Percentiles rank a stretch among this genome's conserved stretches.
phyloP scores from a whole-genome alignment of 2,113 vertebrate genomes.

The Scomber scombrus region DNA sequence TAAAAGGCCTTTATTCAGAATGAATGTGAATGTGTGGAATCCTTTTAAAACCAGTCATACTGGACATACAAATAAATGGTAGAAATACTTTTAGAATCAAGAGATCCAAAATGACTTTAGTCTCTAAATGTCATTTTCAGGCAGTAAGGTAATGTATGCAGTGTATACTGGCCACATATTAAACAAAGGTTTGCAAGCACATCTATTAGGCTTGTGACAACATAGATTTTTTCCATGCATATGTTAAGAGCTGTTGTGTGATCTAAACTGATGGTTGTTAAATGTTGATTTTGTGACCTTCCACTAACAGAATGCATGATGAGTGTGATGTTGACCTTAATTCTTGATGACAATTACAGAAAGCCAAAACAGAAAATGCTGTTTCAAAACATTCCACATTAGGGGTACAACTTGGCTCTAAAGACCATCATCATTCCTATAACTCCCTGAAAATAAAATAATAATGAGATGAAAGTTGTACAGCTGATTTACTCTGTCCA shows the following conservation, averaged over 20 bases:
- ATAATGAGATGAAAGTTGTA: background rate
- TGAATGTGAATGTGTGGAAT: slow-evolving; percentile 9
- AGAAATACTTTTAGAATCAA: slow-evolving; percentile 37
- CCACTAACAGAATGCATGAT: background rate
- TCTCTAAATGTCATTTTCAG: slow-evolving; percentile 38
- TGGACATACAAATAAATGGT: slow-evolving; percentile 37
- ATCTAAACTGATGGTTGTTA: background rate
- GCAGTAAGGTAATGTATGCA: slow-evolving; percentile 25
- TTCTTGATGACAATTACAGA: background rate
- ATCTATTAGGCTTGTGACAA: slow-evolving; percentile 13
- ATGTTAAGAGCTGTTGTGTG: slow-evolving; percentile 5
- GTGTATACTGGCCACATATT: background rate
- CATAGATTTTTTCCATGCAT: slow-evolving; percentile 8
- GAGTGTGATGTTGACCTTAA: background rate
- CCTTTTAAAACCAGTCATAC: slow-evolving; percentile 23
- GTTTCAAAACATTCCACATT: background rate
- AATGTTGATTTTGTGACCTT: slow-evolving; percentile 17
- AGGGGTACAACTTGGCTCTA: background rate
- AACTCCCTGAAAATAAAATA: slow-evolving; percentile 30
- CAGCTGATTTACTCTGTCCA: slow-evolving; percentile 14
- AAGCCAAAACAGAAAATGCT: background rate
- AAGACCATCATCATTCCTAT: slow-evolving; percentile 4
- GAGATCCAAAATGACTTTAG: slow-evolving; percentile 38
- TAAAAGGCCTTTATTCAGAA: background rate
- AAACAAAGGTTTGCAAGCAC: slow-evolving; percentile 28